A percentile compares a stretch with the other conserved stretches of the same genome.
These are phyloP conservation scores for Leiothrix lutea DNA, from an alignment of 2,113 vertebrate species.

Conservation along the genomic window DNA sequence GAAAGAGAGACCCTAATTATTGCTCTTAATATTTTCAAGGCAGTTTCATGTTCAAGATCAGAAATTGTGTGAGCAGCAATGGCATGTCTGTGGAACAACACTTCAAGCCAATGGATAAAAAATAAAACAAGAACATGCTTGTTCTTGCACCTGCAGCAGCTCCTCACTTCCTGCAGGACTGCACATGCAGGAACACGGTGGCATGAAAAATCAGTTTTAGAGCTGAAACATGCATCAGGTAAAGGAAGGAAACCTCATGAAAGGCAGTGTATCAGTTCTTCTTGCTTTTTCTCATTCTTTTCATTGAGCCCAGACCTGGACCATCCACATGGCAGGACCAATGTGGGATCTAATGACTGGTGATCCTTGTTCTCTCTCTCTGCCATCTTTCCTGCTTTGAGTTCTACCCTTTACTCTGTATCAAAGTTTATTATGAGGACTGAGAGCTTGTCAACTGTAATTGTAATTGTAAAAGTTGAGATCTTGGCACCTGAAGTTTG, in stretches of 20 bases:
- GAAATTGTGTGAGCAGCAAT: not conserved
- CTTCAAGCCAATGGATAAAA: not conserved
- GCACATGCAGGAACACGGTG: not conserved
- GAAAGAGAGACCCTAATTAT: not conserved
- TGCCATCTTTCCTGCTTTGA: too few relatives aligned
- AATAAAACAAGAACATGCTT: not conserved
- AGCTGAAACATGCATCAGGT: not conserved
- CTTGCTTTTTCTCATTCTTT: not conserved
- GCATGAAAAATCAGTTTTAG: not conserved
- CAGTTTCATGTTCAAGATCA: not conserved
- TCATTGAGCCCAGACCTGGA: not conserved
- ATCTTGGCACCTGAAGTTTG: not conserved
- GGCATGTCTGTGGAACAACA: not conserved
- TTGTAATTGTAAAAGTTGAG: not conserved
- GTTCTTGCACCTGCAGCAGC: not conserved
- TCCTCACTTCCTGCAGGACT: not conserved
- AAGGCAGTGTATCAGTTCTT: not conserved
- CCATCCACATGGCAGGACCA: accelerated
- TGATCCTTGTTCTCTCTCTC: not conserved
- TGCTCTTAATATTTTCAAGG: not conserved
- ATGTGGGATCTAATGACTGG: not conserved
- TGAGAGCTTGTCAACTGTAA: not conserved
- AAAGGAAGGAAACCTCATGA: not conserved
- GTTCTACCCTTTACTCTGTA: not conserved
- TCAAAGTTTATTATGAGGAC: not conserved